phyloP scores from a whole-genome alignment of 2,888 invertebrate species.

The Leptopilina drosophilae region DNA sequence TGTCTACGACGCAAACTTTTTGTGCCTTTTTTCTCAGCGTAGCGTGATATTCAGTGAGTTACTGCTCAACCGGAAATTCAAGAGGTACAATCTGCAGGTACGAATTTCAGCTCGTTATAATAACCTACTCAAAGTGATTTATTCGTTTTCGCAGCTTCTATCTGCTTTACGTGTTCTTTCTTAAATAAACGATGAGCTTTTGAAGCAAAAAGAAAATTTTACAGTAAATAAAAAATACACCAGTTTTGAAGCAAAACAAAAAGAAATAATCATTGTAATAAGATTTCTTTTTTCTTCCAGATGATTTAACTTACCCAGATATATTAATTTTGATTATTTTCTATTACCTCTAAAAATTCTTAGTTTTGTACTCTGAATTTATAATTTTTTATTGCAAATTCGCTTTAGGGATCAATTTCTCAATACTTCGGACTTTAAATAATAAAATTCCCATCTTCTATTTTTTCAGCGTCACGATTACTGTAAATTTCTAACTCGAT shows the following conservation, averaged over 20 bases:
- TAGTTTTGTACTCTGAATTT: too few species aligned
- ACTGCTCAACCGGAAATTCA: conserved; percentile 58
- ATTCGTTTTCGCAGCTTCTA: conserved; percentile 52
- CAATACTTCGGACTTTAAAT: too few species aligned
- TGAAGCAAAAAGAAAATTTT: neutral
- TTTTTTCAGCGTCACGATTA: too few species aligned
- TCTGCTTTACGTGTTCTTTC: conserved; percentile 33
- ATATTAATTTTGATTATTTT: too few species aligned
- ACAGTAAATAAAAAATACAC: conserved; percentile 25
- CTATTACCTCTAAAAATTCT: too few species aligned
- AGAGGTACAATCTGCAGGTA: conserved; percentile 58
- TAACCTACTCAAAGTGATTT: conserved; percentile 55
- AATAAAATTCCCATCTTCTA: too few species aligned
- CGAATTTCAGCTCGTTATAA: conserved; percentile 57
- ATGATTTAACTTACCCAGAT: neutral
- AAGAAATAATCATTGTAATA: neutral
- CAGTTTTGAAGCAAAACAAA: conserved; percentile 6
- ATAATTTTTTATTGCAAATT: too few species aligned
- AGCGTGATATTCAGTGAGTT: conserved; percentile 59
- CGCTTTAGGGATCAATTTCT: too few species aligned
- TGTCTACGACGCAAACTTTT: conserved; percentile 12
- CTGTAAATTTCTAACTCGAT: too few species aligned
- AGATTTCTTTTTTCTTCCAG: neutral
- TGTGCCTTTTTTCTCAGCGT: conserved; percentile 23
- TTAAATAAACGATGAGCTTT: neutral